phyloP scores from a whole-genome alignment of 2,888 invertebrate species.

The Tenthredo livida region DNA sequence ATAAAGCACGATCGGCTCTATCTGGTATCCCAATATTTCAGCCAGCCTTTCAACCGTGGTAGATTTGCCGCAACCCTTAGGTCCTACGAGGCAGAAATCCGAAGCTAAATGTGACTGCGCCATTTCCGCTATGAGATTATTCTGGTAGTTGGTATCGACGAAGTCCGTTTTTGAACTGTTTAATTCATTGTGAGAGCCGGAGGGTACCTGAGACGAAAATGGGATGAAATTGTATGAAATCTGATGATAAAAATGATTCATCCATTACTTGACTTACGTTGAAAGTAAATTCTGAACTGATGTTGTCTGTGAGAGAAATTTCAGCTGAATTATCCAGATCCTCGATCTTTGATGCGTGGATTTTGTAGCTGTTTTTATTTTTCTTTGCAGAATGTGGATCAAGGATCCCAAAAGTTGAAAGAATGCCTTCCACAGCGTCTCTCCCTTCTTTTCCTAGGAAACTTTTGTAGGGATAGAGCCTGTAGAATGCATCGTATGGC shows the following conservation, averaged over 20 bases:
- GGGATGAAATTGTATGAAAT: not conserved
- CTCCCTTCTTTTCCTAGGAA: constrained; percentile 90
- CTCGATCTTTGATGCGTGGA: constrained; percentile 69
- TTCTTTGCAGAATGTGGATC: constrained; percentile 49
- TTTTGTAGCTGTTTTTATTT: constrained; percentile 57
- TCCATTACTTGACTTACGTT: constrained; percentile 60
- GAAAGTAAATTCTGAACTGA: constrained; percentile 69
- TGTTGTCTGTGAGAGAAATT: constrained; percentile 77
- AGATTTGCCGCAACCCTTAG: constrained; percentile 96
- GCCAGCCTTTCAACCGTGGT: constrained; percentile 89
- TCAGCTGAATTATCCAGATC: constrained; percentile 76
- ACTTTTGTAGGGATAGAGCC: constrained; percentile 91
- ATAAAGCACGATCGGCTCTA: constrained; percentile 95
- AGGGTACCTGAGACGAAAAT: constrained; percentile 68
- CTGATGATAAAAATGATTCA: not conserved
- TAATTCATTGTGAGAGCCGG: constrained; percentile 64
- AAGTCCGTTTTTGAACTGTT: constrained; percentile 72
- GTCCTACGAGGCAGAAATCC: constrained; percentile 94
- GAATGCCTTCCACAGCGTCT: constrained; percentile 85
- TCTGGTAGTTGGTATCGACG: constrained; percentile 90
- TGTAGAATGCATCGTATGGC: constrained; percentile 85
- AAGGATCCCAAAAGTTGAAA: constrained; percentile 83
- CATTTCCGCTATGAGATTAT: constrained; percentile 87
- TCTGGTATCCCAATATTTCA: constrained; percentile 86
- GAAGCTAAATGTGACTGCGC: constrained; percentile 88